Conservation (phyloP, 2,797 vertebrate species). For the Fistularia commersonii region DNA sequence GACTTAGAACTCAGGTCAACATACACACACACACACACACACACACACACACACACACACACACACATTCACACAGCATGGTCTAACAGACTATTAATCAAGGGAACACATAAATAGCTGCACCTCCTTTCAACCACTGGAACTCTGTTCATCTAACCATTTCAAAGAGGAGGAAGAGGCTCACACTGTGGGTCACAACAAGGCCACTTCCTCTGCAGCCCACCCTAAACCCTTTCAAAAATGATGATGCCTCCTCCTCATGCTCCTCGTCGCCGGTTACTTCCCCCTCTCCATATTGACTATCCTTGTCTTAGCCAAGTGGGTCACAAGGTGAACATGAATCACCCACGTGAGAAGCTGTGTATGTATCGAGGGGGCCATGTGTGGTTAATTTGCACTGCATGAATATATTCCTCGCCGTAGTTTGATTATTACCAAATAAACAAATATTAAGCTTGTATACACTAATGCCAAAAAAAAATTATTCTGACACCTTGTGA, state of each 20-base stretch:
- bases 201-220: conserved; percentile 65
- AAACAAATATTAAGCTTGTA: too few species aligned
- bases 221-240: conserved; percentile 36
- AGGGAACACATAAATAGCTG: conserved; percentile 46
- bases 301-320: conserved; percentile 6
- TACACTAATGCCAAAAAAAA: too few species aligned
- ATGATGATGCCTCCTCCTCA: conserved; percentile 25
- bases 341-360: too few species aligned
- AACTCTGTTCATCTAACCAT: conserved; percentile 50
- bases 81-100: conserved; percentile 52
- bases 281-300: conserved; percentile 14
- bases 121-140: conserved; percentile 44
- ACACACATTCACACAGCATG: conserved; percentile 15
- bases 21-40: conserved; percentile 2
- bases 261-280: conserved; percentile 41
- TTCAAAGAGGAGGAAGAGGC: conserved; percentile 60
- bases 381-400: too few species aligned
- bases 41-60: conserved; percentile 17
- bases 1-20: too few species aligned
- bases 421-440: too few species aligned
- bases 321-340: too few species aligned
- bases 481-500: too few species aligned
- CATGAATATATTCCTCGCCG: too few species aligned
- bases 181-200: conserved; percentile 47
- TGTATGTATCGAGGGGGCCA: too few species aligned